These are phyloP conservation scores for Zingel zingel DNA, from an alignment of 2,113 vertebrate genomes.

Conservation along the genomic window DNA sequence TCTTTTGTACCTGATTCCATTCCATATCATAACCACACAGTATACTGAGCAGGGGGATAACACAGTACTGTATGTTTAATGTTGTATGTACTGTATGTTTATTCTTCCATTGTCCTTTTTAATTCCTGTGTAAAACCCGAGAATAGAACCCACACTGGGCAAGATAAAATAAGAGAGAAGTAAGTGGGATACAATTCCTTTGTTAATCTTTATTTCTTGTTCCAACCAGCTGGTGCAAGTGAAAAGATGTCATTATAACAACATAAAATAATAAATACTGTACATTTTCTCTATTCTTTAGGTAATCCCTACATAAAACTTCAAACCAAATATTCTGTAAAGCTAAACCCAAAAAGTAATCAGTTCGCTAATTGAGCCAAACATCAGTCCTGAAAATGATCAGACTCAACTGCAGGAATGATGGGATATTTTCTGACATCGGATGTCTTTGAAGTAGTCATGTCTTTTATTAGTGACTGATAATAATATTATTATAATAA, in stretches of 20 bases:
- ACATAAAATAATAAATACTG: too few relatives aligned
- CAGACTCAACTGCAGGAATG: not conserved
- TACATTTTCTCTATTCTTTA: not conserved
- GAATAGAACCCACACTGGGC: not conserved
- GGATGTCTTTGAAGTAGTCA: not conserved
- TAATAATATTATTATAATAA: not conserved
- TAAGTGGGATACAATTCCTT: not conserved
- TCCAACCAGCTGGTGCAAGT: not conserved
- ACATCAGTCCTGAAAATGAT: not conserved
- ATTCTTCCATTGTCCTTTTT: conserved; percentile 1
- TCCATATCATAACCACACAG: not conserved
- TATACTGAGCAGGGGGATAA: not conserved
- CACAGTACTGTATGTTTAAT: not conserved
- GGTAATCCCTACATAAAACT: not conserved
- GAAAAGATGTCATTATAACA: not conserved
- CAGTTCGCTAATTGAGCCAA: not conserved
- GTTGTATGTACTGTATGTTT: not conserved
- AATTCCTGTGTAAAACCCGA: not conserved
- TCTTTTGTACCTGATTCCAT: not conserved
- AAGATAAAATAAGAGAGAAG: not conserved
- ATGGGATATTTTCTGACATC: not conserved
- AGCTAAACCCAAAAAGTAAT: not conserved
- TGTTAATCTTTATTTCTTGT: not conserved
- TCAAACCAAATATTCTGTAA: not conserved
- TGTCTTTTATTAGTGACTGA: not conserved